These are phyloP conservation scores for Zaprionus tsacasi DNA, from an alignment of 1,140 invertebrate genomes.

Conservation along the genomic window DNA sequence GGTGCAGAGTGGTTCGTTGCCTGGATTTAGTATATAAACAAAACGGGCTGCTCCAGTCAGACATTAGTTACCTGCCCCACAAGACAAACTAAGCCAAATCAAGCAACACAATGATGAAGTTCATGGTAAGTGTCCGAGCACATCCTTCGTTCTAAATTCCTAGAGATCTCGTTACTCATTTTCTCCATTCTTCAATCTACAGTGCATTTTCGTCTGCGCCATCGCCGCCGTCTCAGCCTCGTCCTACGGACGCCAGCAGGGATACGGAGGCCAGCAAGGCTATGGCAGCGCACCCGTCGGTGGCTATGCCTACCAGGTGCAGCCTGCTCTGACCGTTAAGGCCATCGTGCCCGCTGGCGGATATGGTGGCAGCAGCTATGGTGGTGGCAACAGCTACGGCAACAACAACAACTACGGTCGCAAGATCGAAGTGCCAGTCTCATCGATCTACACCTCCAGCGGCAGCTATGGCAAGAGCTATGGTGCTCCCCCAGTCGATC, in stretches of 20 bases:
- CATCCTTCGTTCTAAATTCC: not conserved
- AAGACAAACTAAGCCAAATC: slow-evolving; percentile 60
- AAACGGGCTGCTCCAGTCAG: slow-evolving; percentile 48
- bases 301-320: slow-evolving; percentile 68
- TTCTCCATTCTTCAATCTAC: not conserved
- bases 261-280: slow-evolving; percentile 2
- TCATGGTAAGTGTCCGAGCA: slow-evolving; percentile 60
- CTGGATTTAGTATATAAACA: slow-evolving; percentile 75
- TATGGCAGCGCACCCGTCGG: slow-evolving; percentile 49
- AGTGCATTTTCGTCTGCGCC: slow-evolving; percentile 71
- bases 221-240: slow-evolving; percentile 61
- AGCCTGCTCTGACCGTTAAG: slow-evolving; percentile 69
- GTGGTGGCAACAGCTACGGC: slow-evolving; percentile 34
- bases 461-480: slow-evolving; percentile 37
- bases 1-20: slow-evolving; percentile 51
- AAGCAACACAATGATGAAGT: slow-evolving; percentile 70
- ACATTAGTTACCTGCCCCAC: slow-evolving; percentile 66
- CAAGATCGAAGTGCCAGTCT: slow-evolving; percentile 39
- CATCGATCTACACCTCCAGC: slow-evolving; percentile 37
- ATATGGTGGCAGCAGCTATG: slow-evolving; percentile 41
- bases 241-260: slow-evolving; percentile 33
- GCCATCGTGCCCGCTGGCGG: slow-evolving; percentile 56
- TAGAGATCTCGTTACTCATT: slow-evolving; percentile 10
- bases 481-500: slow-evolving; percentile 60
- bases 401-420: slow-evolving; percentile 27